Base-by-base conservation (phyloP, 2,797 vertebrate genomes). In the Phoeniculus purpureus region DNA sequence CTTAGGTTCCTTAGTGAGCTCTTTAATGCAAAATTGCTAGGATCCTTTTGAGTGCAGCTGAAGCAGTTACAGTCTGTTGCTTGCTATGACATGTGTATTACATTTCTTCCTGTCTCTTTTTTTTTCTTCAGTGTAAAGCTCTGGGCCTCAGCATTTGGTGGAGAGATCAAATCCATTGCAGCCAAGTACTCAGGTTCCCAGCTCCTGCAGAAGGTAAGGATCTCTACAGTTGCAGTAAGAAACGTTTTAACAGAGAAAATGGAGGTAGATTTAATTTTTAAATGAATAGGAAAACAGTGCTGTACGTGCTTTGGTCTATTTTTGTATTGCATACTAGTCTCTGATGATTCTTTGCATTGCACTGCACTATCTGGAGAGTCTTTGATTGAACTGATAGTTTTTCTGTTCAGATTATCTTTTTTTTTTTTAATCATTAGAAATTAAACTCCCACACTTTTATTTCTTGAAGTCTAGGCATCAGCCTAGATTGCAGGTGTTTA, bases 121-220 rank as follows among this genome's bases (percentile, higher is more conserved):
- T 87, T 77, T 91, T 18, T 85, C 31, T 75, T 9, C 82, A 99
- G 99, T 92, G 99, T 99, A 93, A 99, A 99, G 98, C 98, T 99
- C 61, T 99, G 99, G 99, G 99, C 99, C 97, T 99, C 99, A 48
- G 99, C 99, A 9, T 99, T 99, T 95, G 99, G 99, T 95, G 99
- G 99, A 66, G 99, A 99, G 97, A 99, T 99, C 97, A 99, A 99
- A 98, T 99, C 99, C 97, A 99, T 99, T 90, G 98, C 99, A 37
- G 98, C 98, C 74, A 99, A 99, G 97, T 99, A 99, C 96, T 99
- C 99, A 3, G 99, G 99, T 95, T 99, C 99, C 67, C 99, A 99
- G 98, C 98, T 99, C 95, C 98, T 99, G 94, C 99, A 99, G 97
- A 99, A 99, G 99, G 99, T 99, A 98, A 98, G 97, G 58, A 76